These are phyloP conservation scores for Caenorhabditis wallacei DNA, from an alignment of 2,888 invertebrate genomes.

Conservation along the genomic window DNA sequence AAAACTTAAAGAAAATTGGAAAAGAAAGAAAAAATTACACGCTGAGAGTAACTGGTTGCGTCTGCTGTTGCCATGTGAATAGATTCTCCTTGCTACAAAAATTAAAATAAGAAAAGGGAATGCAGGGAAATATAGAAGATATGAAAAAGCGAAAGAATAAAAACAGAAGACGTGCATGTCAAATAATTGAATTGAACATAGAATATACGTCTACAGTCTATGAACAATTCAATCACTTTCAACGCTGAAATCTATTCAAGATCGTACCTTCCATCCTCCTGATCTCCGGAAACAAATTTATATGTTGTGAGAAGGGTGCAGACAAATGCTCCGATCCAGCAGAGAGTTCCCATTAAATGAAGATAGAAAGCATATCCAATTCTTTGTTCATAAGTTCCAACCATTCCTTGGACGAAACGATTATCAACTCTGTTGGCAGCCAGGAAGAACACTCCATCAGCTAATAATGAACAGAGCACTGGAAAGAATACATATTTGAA, in stretches of 20 bases:
- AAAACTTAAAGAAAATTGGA: conserved; percentile 28
- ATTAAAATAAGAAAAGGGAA: conserved; percentile 6
- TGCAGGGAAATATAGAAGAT: conserved; percentile 3
- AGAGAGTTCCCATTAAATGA: conserved; percentile 81
- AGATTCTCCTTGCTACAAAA: conserved; percentile 76
- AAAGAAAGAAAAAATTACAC: conserved; percentile 68
- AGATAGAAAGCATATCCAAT: conserved; percentile 83
- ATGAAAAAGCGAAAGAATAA: conserved; percentile 4
- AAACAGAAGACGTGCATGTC: conserved; percentile 23
- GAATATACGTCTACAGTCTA: not conserved
- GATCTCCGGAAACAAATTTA: conserved; percentile 72
- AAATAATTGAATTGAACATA: not conserved
- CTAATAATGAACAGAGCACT: conserved; percentile 81
- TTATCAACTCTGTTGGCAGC: conserved; percentile 82
- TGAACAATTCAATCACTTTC: conserved; percentile 1
- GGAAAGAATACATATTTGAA: conserved; percentile 17
- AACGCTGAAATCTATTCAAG: not conserved
- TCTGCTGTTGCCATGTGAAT: conserved; percentile 74
- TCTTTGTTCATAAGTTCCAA: conserved; percentile 82
- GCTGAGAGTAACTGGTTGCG: conserved; percentile 70
- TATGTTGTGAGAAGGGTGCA: conserved; percentile 80
- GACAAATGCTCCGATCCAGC: conserved; percentile 79
- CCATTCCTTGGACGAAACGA: conserved; percentile 82
- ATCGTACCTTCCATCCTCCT: conserved; percentile 71
- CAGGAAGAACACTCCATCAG: conserved; percentile 82